Evolutionary conservation across 2,113 vertebrate genomes (phyloP).

Genomic region (Alces alces): DNA sequence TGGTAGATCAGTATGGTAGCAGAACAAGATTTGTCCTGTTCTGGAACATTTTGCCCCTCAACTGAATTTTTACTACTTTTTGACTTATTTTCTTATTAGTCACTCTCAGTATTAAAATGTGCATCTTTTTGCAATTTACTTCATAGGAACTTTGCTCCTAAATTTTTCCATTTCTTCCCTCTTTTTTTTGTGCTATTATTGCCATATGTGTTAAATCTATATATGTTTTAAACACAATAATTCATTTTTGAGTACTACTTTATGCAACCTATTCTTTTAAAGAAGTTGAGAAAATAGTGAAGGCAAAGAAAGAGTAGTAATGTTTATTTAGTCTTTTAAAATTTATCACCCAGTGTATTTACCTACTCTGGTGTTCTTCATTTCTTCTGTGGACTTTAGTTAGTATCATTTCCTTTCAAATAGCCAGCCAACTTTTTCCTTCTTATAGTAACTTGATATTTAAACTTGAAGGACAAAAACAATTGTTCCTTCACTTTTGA

Average conservation of each 20-base stretch:
- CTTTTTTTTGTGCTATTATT: neutral
- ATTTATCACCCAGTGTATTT: neutral
- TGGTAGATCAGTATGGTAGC: neutral
- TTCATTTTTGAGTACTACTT: neutral
- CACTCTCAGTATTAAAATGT: neutral
- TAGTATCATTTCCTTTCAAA: neutral
- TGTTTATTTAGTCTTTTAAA: neutral
- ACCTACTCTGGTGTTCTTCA: neutral
- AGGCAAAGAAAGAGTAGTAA: neutral
- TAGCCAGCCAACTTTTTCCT: neutral
- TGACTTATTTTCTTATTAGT: neutral
- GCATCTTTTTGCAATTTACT: neutral
- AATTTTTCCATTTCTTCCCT: neutral
- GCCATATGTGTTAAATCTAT: neutral
- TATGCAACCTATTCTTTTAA: neutral
- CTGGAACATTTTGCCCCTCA: neutral
- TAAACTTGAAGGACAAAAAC: neutral
- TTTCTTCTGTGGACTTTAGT: neutral
- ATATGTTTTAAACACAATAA: neutral
- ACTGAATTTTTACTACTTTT: neutral
- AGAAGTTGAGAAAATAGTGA: neutral
- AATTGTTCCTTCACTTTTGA: conserved; percentile 12
- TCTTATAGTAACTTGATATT: neutral
- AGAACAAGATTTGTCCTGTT: neutral
- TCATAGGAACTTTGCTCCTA: neutral